Percentiles rank a stretch among this genome's conserved stretches.
Conservation (phyloP, 1,140 invertebrate species). For the Pentalonia nigronervosa region DNA sequence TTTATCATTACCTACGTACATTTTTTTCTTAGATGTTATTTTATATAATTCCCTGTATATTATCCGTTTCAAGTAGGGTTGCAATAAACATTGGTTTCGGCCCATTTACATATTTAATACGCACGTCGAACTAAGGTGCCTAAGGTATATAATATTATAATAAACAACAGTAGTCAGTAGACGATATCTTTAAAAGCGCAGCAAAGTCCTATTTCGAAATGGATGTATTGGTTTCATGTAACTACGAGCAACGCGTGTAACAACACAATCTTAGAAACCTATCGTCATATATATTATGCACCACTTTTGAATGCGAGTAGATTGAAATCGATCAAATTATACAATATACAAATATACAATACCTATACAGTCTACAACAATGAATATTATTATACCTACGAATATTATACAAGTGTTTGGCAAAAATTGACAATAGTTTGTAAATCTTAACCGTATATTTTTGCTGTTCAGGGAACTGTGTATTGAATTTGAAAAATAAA, state of each 20-base stretch:
- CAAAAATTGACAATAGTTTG: not conserved
- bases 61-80: not conserved
- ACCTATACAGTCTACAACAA: not conserved
- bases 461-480: not conserved
- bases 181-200: not conserved
- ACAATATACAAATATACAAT: too few relatives aligned
- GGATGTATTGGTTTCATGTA: not conserved
- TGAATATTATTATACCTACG: not conserved
- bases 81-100: not conserved
- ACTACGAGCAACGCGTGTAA: constrained; percentile 41
- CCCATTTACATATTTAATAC: constrained; percentile 2
- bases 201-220: constrained; percentile 1
- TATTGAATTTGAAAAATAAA: not conserved
- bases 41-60: too few relatives aligned
- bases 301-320: not conserved
- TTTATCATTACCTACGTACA: not conserved
- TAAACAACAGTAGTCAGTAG: not conserved
- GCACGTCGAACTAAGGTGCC: not conserved
- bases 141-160: not conserved
- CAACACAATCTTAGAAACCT: constrained; percentile 24
- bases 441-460: not conserved
- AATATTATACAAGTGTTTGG: not conserved
- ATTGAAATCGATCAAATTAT: not conserved
- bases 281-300: not conserved
- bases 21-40: not conserved